Evolutionary conservation across 2,113 vertebrate genomes (phyloP).

Genomic region (Brachypodius melanocephalos): DNA sequence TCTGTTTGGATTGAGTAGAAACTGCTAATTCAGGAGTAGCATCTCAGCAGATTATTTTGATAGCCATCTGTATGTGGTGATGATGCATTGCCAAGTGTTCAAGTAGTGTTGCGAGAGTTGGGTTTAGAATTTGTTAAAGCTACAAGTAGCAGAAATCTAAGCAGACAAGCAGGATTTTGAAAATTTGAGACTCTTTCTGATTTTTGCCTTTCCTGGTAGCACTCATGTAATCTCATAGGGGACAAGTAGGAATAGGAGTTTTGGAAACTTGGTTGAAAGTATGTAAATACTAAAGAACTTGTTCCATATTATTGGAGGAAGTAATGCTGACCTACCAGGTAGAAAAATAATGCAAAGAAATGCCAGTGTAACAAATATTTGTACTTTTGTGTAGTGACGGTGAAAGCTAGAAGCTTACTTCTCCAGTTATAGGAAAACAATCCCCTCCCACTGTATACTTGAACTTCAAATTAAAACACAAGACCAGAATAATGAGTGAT

Average conservation of each 20-base stretch:
- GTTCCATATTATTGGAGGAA: not conserved
- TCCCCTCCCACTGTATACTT: not conserved
- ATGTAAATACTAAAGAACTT: not conserved
- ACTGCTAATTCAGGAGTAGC: not conserved
- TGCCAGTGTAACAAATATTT: not conserved
- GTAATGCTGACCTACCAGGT: not conserved
- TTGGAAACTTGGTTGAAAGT: not conserved
- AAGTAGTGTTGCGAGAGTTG: not conserved
- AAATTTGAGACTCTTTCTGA: not conserved
- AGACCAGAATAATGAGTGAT: not conserved
- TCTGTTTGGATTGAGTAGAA: not conserved
- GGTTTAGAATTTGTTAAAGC: not conserved
- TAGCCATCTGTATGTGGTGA: not conserved
- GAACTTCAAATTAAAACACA: not conserved
- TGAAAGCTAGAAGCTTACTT: not conserved
- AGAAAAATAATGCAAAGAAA: not conserved
- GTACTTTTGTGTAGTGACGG: not conserved
- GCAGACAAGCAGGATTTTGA: not conserved
- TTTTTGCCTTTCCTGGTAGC: not conserved
- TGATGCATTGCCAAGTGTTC: not conserved
- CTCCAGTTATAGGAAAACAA: not conserved
- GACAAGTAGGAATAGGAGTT: not conserved
- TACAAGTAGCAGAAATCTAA: not conserved
- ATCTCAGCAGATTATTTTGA: conserved; percentile 6
- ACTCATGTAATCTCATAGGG: not conserved